phyloP scores from a whole-genome alignment of 1,140 invertebrate species.

The Caenorhabditis latens region DNA sequence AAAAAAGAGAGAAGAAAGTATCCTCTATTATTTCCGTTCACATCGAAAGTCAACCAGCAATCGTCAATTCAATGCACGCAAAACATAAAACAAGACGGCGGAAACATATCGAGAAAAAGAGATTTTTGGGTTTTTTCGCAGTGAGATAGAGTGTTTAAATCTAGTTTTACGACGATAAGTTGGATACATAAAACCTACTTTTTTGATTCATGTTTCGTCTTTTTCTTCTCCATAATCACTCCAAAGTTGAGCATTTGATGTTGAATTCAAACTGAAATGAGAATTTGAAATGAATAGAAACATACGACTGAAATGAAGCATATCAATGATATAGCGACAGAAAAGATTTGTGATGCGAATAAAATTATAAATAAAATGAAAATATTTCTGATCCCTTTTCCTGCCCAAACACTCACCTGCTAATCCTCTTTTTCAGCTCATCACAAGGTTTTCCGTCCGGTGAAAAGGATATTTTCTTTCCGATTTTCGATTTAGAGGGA shows the following conservation, averaged over 20 bases:
- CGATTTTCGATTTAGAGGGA: background rate
- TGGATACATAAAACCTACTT: conserved; percentile 18
- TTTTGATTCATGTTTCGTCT: background rate
- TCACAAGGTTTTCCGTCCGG: conserved; percentile 5
- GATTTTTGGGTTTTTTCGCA: conserved; percentile 40
- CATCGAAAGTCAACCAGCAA: conserved; percentile 43
- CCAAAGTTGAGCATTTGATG: conserved; percentile 48
- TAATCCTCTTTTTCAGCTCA: conserved; percentile 44
- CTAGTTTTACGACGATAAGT: background rate
- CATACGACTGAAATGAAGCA: background rate
- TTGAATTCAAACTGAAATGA: background rate
- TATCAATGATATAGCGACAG: background rate
- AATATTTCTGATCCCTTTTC: conserved; percentile 40
- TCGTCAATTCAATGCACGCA: conserved; percentile 37
- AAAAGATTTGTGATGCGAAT: conserved; percentile 51
- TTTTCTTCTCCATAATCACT: conserved; percentile 33
- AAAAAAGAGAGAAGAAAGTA: background rate
- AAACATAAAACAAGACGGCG: conserved; percentile 40
- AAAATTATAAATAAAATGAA: conserved; percentile 50
- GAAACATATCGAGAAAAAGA: background rate
- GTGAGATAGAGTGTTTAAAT: conserved; percentile 5
- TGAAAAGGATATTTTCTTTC: background rate
- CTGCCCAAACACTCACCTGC: conserved; percentile 4
- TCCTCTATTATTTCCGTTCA: conserved; percentile 26
- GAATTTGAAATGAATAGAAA: background rate